phyloP scores from a whole-genome alignment of 2,888 invertebrate genomes.

The Anthrax anthrax region DNA sequence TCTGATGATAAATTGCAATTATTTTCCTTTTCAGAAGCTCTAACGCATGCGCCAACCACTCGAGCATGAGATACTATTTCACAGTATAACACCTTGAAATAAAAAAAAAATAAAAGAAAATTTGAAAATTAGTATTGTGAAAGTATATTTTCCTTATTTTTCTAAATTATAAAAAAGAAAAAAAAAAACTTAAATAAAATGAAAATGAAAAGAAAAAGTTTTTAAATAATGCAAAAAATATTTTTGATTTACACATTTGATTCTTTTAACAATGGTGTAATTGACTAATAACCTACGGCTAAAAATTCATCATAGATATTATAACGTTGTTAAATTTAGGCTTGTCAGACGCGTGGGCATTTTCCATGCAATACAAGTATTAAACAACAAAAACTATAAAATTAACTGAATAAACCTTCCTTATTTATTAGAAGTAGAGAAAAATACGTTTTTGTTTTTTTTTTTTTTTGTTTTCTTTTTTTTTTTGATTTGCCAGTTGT shows the following conservation, averaged over 20 bases:
- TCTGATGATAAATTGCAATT: constrained; percentile 17
- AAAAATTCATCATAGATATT: neutral
- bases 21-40: constrained; percentile 43
- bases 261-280: constrained; percentile 2
- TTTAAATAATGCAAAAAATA: too few species aligned
- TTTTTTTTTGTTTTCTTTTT: too few species aligned
- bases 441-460: too few species aligned
- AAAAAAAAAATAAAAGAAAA: constrained; percentile 16
- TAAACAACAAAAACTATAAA: too few species aligned
- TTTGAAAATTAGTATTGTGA: too few species aligned
- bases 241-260: neutral
- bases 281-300: constrained; percentile 1
- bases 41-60: constrained; percentile 67
- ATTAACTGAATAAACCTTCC: neutral
- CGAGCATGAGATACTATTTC: constrained; percentile 86
- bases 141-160: too few species aligned
- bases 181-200: too few species aligned
- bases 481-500: neutral
- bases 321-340: neutral
- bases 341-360: constrained; percentile 4
- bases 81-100: constrained; percentile 70
- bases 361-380: neutral
- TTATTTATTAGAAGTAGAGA: neutral
- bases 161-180: too few species aligned
- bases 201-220: too few species aligned